These are phyloP conservation scores for Rambutsinella grinnellia DNA, from an alignment of 2,888 invertebrate genomes.

Conservation along the genomic window DNA sequence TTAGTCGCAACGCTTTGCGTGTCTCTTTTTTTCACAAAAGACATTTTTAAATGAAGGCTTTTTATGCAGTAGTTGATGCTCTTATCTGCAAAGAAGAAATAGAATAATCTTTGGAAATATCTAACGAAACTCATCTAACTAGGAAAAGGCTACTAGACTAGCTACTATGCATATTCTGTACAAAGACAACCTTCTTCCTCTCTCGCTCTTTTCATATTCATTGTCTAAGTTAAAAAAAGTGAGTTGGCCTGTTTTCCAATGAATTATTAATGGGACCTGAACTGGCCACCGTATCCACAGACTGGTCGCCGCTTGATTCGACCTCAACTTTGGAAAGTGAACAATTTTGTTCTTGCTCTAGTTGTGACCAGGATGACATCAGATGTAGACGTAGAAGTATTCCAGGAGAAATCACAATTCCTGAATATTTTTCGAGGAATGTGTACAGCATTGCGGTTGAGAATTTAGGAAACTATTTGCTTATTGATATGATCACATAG, in stretches of 20 bases:
- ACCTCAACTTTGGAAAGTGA: no score
- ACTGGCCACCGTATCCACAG: background rate
- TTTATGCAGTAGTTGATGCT: no score
- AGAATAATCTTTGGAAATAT: background rate
- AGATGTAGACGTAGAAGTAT: background rate
- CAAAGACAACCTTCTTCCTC: background rate
- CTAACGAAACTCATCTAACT: no score
- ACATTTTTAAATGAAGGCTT: no score
- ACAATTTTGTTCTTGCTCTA: background rate
- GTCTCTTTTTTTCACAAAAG: background rate
- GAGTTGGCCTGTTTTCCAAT: slow-evolving; percentile 9
- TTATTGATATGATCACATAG: no score
- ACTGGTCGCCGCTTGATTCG: background rate
- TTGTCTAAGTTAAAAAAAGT: background rate
- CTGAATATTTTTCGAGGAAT: background rate
- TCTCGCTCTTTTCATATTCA: slow-evolving; percentile 6
- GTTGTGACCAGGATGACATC: background rate
- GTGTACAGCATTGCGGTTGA: background rate
- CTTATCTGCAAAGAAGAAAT: background rate
- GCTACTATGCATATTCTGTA: background rate
- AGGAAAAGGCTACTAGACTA: no score
- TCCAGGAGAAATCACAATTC: background rate
- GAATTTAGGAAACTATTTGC: no score
- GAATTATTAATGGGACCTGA: slow-evolving; percentile 42
- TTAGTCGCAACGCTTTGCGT: background rate